phyloP scores from a whole-genome alignment of 2,888 invertebrate species.

The Noctua janthina region DNA sequence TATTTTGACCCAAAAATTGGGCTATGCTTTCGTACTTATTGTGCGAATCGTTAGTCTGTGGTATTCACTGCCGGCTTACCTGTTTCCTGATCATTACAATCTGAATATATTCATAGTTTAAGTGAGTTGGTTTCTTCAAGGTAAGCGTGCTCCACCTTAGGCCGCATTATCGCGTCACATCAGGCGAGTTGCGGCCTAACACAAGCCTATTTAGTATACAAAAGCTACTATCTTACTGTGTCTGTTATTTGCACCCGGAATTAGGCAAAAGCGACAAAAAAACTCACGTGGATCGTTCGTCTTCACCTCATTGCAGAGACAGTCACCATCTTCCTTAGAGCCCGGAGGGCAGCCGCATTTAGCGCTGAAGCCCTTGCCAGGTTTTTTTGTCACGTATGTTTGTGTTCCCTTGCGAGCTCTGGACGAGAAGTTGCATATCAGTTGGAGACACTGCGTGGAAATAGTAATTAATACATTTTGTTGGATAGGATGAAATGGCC shows the following conservation, averaged over 20 bases:
- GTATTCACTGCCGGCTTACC: no score
- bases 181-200: no score
- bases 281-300: conserved; percentile 11
- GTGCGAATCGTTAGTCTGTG: no score
- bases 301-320: conserved; percentile 74
- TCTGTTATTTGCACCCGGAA: not conserved
- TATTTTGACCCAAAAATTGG: no score
- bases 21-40: no score
- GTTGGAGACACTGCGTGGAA: conserved; percentile 72
- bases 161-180: no score
- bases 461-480: not conserved
- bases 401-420: conserved; percentile 31
- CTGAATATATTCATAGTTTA: no score
- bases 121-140: no score
- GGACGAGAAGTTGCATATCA: conserved; percentile 83
- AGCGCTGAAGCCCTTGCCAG: conserved; percentile 60
- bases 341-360: conserved; percentile 81
- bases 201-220: no score
- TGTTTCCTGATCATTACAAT: no score
- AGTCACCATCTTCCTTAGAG: conserved; percentile 76
- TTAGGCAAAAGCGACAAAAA: not conserved
- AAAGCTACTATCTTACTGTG: not conserved
- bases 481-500: not conserved
- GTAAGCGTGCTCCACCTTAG: no score
- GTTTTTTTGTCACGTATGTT: conserved; percentile 68